phyloP scores from a whole-genome alignment of 2,888 invertebrate species.

The Eupeodes latifasciatus region DNA sequence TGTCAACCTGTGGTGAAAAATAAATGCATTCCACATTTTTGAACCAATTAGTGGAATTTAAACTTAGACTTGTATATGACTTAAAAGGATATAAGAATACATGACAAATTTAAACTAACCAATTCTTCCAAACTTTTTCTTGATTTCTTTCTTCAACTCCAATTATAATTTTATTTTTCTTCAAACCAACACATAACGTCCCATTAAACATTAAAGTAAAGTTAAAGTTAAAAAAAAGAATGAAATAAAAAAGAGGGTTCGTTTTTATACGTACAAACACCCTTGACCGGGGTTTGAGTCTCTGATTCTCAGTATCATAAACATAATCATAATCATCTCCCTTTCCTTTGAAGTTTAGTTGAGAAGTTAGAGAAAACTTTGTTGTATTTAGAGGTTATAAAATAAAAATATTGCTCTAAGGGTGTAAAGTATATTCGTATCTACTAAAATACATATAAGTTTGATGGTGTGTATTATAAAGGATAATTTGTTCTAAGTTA shows the following conservation, averaged over 20 bases:
- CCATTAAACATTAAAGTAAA: neutral
- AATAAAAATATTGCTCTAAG: constrained; percentile 11
- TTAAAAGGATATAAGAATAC: no score
- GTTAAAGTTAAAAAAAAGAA: neutral
- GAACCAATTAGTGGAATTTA: no score
- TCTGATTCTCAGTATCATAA: neutral
- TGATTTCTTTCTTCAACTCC: neutral
- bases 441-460: neutral
- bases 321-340: constrained; percentile 15
- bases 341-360: constrained; percentile 6
- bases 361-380: constrained; percentile 5
- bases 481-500: constrained; percentile 41
- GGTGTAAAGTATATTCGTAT: neutral
- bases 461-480: constrained; percentile 33
- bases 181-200: neutral
- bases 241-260: neutral
- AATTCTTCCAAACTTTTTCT: no score
- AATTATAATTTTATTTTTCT: neutral
- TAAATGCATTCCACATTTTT: no score
- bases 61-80: no score
- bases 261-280: no score
- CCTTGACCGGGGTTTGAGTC: neutral
- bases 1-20: no score
- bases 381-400: constrained; percentile 5
- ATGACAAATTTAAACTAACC: no score